phyloP scores from a whole-genome alignment of 2,888 invertebrate species.

The Coelinius sp. region DNA sequence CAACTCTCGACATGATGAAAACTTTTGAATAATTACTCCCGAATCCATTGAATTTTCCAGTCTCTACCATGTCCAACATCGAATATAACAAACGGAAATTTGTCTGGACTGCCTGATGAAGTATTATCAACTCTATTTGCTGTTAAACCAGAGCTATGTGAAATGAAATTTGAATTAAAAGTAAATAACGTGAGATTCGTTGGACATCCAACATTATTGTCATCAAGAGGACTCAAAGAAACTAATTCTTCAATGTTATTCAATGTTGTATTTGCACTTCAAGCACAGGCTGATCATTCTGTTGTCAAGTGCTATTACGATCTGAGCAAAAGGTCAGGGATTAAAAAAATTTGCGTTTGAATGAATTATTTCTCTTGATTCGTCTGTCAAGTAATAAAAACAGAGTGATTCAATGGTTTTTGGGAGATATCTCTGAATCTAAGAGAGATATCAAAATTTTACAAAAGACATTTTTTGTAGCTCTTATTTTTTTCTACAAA shows the following conservation, averaged over 20 bases:
- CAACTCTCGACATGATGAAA: background rate
- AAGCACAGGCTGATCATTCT: conserved; percentile 92
- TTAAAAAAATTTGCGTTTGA: conserved; percentile 17
- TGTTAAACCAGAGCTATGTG: conserved; percentile 91
- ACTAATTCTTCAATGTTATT: conserved; percentile 83
- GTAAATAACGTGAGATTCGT: conserved; percentile 97
- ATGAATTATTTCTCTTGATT: background rate
- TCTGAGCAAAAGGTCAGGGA: conserved; percentile 79
- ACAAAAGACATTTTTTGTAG: no score
- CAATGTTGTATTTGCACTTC: conserved; percentile 91
- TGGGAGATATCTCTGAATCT: no score
- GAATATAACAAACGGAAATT: conserved; percentile 71
- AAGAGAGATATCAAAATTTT: no score
- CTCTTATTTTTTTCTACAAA: no score
- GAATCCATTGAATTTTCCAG: conserved; percentile 48
- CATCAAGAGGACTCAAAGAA: conserved; percentile 78
- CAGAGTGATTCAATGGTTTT: no score
- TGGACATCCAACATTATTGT: conserved; percentile 90
- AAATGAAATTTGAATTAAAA: conserved; percentile 93
- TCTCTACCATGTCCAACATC: conserved; percentile 61
- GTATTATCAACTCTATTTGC: conserved; percentile 90
- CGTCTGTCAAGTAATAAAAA: no score
- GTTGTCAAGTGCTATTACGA: conserved; percentile 96
- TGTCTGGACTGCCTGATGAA: conserved; percentile 87
- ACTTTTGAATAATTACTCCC: background rate